Evolutionary conservation across 2,797 vertebrate species (phyloP), one percentile per base, ranked within the genome.

Genomic region (Pelodytes ibericus): DNA sequence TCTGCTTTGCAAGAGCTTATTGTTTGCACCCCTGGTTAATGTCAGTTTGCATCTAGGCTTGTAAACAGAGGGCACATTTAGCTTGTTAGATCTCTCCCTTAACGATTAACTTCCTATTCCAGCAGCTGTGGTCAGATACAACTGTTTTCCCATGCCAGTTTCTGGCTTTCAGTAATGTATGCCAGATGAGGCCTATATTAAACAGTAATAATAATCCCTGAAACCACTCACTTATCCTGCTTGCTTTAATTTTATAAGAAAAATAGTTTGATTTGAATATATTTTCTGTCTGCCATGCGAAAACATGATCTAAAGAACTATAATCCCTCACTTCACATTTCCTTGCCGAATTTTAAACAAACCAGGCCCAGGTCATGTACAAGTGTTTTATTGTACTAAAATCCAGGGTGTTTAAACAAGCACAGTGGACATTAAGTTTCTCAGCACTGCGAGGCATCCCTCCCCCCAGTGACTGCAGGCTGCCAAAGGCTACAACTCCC

Each of bases 61-160:
- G 70, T 72, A 72, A 67, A 78, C 70, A 72, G 62, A 78, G 68
- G 69, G 61, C 56, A 62, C 76, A 78, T 78, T 78, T 78, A 77
- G 68, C 44, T 59, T 49, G 53, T 30, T 20, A 57, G 18, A 61
- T 36, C 41, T 57, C 31, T 68, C 60, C 57, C 36, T 63, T 72
- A 75, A 75, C 72, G 67, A 72, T 78, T 72, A 72, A 78, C 76
- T 78, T 78, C 76, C 76, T 78, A 72, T 78, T 67, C 76, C 70
- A 67, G 56, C 70, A 78, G 76, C 76, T 78, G 76, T 78, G 70
- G 70, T 78, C 62, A 78, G 39, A 65, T 30, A 22, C 33, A 44
- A 53, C 70, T 72, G 76, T 67, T 71, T 67, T 78, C 62, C 76
- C 70, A 72, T 78, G 70, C 76, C 76, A 78, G 70, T 61, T 56